Evolutionary conservation across 2,797 vertebrate species (phyloP), one percentile per base, ranked within the genome.

Genomic region (Lacerta viridis): DNA sequence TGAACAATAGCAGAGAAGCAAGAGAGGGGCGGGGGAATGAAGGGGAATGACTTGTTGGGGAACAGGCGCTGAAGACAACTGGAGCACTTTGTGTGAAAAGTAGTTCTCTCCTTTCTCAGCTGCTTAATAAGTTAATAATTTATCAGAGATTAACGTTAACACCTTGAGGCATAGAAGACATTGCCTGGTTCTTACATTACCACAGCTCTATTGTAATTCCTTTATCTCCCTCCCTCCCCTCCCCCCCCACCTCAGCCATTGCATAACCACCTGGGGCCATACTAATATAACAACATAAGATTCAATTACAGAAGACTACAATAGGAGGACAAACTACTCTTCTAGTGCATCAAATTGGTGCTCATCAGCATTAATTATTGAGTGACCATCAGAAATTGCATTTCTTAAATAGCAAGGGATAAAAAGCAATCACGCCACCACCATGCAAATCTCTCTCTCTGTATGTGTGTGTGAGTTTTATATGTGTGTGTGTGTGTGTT

Each of bases 91-190:
- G 91, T 94, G 91, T 94, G 91, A 94, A 96, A 96, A 95, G 93
- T 92, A 94, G 94, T 95, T 95, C 95, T 95, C 78, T 95, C 93
- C 95, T 88, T 95, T 96, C 93, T 93, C 94, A 96, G 93, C 93
- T 94, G 95, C 96, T 96, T 96, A 96, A 96, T 96, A 96, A 96
- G 93, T 96, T 96, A 96, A 96, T 96, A 96, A 96, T 89, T 96
- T 96, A 96, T 96, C 95, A 95, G 94, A 95, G 95, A 96, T 96
- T 96, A 96, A 95, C 93, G 50, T 95, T 95, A 96, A 94, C 95
- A 97, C 96, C 96, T 96, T 95, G 96, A 96, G 95, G 96, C 95
- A 95, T 87, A 94, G 91, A 94, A 94, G 93, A 94, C 91, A 94
- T 90, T 93, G 94, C 95, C 94, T 95, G 94, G 91, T 96, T 95